These are phyloP conservation scores for Mimumesa dahlbomi DNA, from an alignment of 2,888 invertebrate species.

Conservation along the genomic window DNA sequence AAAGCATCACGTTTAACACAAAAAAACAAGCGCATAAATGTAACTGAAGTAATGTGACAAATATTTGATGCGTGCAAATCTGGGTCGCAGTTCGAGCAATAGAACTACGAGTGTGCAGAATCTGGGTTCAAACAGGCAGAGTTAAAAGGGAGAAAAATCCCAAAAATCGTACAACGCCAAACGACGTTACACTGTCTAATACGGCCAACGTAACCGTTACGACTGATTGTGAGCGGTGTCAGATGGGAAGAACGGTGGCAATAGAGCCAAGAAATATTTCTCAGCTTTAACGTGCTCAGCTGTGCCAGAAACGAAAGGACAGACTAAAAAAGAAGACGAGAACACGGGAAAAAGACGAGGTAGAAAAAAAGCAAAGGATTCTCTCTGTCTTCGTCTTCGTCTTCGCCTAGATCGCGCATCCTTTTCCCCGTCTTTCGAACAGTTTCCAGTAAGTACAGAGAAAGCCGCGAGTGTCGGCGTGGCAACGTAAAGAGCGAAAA, in stretches of 20 bases:
- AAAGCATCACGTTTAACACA: too few relatives aligned
- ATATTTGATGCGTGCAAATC: too few relatives aligned
- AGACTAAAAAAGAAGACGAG: neutral
- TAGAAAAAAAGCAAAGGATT: slow-evolving; percentile 54
- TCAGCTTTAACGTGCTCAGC: neutral
- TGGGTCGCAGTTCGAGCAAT: too few relatives aligned
- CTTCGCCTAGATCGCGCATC: slow-evolving; percentile 2
- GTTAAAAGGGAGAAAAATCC: too few relatives aligned
- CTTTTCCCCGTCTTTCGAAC: slow-evolving; percentile 46
- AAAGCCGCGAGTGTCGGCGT: slow-evolving; percentile 32
- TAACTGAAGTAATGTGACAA: too few relatives aligned
- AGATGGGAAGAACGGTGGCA: neutral
- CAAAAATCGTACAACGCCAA: too few relatives aligned
- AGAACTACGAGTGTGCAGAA: too few relatives aligned
- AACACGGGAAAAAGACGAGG: neutral
- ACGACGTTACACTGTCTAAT: neutral
- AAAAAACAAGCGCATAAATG: too few relatives aligned
- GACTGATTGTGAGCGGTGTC: neutral
- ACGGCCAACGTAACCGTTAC: neutral
- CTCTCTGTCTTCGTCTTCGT: slow-evolving; percentile 2
- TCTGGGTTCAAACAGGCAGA: too few relatives aligned
- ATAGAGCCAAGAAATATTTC: neutral
- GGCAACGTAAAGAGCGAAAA: slow-evolving; percentile 38
- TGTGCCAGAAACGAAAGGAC: neutral
- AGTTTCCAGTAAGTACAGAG: slow-evolving; percentile 29